Evolutionary conservation across 1,140 invertebrate species (phyloP).

Genomic region (Zeugodacus cucurbitae): DNA sequence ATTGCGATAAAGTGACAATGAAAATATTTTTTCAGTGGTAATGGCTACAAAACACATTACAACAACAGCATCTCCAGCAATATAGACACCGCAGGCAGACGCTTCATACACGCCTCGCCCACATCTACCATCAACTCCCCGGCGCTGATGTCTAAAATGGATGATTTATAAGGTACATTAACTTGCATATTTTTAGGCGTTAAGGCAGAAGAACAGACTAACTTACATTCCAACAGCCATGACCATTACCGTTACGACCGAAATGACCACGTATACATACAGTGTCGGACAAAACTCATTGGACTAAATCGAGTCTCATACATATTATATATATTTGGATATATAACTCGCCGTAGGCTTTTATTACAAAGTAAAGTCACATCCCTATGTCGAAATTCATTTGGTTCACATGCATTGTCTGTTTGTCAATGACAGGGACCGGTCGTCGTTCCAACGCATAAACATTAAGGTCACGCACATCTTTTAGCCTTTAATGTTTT

Average conservation of each 20-base stretch:
- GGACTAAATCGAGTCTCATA: no score
- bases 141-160: background rate
- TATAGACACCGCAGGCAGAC: no score
- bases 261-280: background rate
- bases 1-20: background rate
- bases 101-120: background rate
- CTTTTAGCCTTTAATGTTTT: slow-evolving; percentile 20
- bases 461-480: slow-evolving; percentile 15
- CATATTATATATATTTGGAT: no score
- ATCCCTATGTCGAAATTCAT: background rate
- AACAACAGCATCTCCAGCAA: background rate
- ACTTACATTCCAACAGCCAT: background rate
- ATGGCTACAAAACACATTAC: background rate
- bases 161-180: slow-evolving; percentile 38
- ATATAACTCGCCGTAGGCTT: no score
- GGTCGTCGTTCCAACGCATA: background rate
- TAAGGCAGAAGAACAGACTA: slow-evolving; percentile 21
- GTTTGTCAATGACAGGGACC: background rate
- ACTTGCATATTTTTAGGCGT: slow-evolving; percentile 37
- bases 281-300: no score
- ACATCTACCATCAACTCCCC: background rate
- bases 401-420: background rate
- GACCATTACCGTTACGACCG: background rate
- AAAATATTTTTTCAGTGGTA: background rate
- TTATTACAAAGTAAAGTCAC: no score